These are phyloP conservation scores for Lagodon rhomboides DNA, from an alignment of 2,797 vertebrate genomes.

Conservation along the genomic window DNA sequence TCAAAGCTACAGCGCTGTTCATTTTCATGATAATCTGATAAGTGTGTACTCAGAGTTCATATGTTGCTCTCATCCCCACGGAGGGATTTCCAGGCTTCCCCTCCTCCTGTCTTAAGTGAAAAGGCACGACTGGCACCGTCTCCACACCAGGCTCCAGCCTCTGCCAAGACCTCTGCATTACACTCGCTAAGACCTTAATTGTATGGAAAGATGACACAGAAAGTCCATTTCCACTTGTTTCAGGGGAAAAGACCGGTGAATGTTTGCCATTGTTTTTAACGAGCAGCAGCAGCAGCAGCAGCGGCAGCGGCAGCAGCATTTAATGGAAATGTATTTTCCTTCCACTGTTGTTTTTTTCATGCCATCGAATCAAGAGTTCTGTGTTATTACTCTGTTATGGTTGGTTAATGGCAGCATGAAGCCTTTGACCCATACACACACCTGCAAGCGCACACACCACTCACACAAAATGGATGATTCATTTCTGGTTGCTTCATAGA, in stretches of 20 bases:
- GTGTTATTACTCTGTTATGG: slow-evolving; percentile 60
- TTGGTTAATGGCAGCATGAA: slow-evolving; percentile 52
- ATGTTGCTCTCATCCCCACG: slow-evolving; percentile 24
- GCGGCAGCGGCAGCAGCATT: slow-evolving; percentile 54
- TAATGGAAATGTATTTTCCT: slow-evolving; percentile 74
- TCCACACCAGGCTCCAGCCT: slow-evolving; percentile 25
- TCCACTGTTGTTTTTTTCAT: slow-evolving; percentile 64
- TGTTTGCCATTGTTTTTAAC: slow-evolving; percentile 77
- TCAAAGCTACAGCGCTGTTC: neutral
- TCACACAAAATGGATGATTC: neutral
- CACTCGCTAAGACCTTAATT: slow-evolving; percentile 72
- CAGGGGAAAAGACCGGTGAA: slow-evolving; percentile 61
- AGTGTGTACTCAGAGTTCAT: neutral
- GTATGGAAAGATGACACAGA: slow-evolving; percentile 82
- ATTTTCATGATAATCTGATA: slow-evolving; percentile 5
- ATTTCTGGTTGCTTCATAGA: slow-evolving; percentile 16
- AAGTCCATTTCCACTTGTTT: slow-evolving; percentile 78
- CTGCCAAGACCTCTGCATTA: slow-evolving; percentile 66
- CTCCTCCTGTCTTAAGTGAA: slow-evolving; percentile 38
- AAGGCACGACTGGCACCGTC: slow-evolving; percentile 47
- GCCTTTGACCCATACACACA: slow-evolving; percentile 23
- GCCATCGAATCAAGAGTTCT: slow-evolving; percentile 53
- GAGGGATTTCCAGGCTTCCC: slow-evolving; percentile 54
- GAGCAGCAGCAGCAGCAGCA: slow-evolving; percentile 58
- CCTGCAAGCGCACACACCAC: neutral